Conservation (phyloP, 2,888 invertebrate genomes). For the Mechanitis messenoides region DNA sequence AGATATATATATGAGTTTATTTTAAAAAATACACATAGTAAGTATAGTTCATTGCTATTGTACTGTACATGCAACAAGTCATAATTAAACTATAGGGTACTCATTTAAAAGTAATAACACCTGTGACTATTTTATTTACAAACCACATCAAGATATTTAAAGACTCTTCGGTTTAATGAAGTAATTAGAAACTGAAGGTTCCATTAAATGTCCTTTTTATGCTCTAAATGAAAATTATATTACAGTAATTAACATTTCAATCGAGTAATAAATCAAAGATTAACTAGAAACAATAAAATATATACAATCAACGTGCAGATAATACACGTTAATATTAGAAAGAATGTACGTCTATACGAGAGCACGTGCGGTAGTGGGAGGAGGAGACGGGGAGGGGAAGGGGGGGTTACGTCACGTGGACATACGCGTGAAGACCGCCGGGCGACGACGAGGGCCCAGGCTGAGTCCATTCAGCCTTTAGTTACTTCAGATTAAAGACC, state of each 20-base stretch:
- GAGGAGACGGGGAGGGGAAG: conserved; percentile 7
- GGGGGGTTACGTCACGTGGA: conserved; percentile 26
- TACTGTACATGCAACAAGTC: too few species aligned
- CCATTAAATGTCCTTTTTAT: too few species aligned
- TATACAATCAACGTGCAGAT: not conserved
- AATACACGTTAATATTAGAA: conserved; percentile 2
- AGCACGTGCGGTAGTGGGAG: conserved; percentile 21
- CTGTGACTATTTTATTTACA: too few species aligned
- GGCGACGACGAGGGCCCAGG: conserved; percentile 15
- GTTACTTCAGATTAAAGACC: not conserved
- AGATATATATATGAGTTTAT: not conserved
- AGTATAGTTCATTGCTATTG: not conserved
- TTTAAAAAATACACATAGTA: not conserved
- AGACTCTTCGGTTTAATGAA: too few species aligned
- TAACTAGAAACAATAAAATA: not conserved
- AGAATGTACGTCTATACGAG: not conserved
- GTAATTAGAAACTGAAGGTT: too few species aligned
- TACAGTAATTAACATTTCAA: too few species aligned
- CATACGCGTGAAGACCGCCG: conserved; percentile 28
- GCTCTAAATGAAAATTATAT: too few species aligned
- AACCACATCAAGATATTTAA: too few species aligned
- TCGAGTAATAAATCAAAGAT: too few species aligned
- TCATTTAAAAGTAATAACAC: too few species aligned
- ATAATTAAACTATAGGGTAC: too few species aligned
- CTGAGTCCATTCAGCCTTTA: conserved; percentile 5